phyloP scores from a whole-genome alignment of 2,113 vertebrate species.

The Lepus americanus region DNA sequence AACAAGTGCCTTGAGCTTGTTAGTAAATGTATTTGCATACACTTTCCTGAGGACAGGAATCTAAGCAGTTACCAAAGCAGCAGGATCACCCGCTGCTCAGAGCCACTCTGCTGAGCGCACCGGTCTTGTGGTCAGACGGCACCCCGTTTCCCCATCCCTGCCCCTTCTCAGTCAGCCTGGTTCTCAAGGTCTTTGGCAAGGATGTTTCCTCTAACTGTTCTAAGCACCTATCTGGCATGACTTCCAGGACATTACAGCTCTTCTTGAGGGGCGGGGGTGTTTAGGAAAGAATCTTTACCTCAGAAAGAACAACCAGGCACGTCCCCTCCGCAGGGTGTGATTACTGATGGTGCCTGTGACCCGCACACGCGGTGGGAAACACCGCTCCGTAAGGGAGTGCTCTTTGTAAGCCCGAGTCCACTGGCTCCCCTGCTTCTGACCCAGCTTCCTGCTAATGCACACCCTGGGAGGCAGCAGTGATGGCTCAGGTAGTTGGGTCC shows the following conservation, averaged over 20 bases:
- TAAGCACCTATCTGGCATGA: slow-evolving; percentile 11
- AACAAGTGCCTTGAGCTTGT: not conserved
- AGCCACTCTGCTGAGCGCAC: not conserved
- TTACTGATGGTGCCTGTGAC: not conserved
- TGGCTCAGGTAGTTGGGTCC: too few relatives aligned
- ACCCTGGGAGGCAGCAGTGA: too few relatives aligned
- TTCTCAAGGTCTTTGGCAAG: not conserved
- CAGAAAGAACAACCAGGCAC: not conserved
- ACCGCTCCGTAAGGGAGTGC: not conserved
- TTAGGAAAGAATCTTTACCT: not conserved
- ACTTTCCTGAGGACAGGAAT: not conserved
- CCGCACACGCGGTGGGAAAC: not conserved
- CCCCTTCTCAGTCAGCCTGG: not conserved
- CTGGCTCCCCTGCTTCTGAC: too few relatives aligned
- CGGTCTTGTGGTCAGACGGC: not conserved
- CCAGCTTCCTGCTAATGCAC: too few relatives aligned
- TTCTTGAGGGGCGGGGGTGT: not conserved
- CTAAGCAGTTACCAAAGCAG: not conserved
- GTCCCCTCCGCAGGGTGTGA: not conserved
- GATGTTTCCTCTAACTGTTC: not conserved
- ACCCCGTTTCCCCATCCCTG: not conserved
- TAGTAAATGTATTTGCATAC: not conserved
- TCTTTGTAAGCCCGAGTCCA: not conserved
- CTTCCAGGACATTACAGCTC: not conserved
- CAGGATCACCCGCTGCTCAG: not conserved